Evolutionary conservation across 2,888 invertebrate species (phyloP), one percentile per base, ranked within the genome.

Genomic region (Blera fallax): DNA sequence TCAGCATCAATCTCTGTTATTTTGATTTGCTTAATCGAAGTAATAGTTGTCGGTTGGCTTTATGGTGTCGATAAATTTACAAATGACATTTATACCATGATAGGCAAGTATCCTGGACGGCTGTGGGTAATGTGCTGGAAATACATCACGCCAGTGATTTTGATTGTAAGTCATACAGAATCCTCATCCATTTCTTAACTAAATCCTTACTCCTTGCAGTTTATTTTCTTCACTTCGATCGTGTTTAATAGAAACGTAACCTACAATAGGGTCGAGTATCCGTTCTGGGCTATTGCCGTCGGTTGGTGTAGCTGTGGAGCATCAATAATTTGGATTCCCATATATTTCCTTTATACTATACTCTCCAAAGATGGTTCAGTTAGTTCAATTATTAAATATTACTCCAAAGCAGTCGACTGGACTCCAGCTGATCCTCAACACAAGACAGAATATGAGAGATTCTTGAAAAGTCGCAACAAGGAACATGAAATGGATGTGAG

Each of bases 1-100:
- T 95, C 97, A 6, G 97, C 97, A 7, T 96, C 97, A 24, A 95
- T 96, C 34, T 95, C 96, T 58, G 95, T 97, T 0, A 95, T 97
- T 18, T 92, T 95, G 29, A 95, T 97, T 29, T 97, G 97, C 88
- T 92, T 96, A 3, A 93, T 96, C 83, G 98, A 98, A 92, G 94
- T 96, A 8, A 90, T 96, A 32, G 96, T 96, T 56, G 95, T 98
- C 2, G 94, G 96, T 0, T 97, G 97, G 95, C 95, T 95, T 18
- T 97, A 98, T 89, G 98, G 97, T 87, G 92, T 94, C 1, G 90
- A 93, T 1, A 93, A 93, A 81, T 94, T 96, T 56, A 92, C 94
- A 29, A 90, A 93, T n/a, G 96, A 96, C 89, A 91, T 96, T 0
- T 93, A 95, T 88, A 96, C 96, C 90, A 96, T 96, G 96, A 94